Evolutionary conservation across 2,888 invertebrate genomes (phyloP).

Genomic region (Blastobasis lacticolella): DNA sequence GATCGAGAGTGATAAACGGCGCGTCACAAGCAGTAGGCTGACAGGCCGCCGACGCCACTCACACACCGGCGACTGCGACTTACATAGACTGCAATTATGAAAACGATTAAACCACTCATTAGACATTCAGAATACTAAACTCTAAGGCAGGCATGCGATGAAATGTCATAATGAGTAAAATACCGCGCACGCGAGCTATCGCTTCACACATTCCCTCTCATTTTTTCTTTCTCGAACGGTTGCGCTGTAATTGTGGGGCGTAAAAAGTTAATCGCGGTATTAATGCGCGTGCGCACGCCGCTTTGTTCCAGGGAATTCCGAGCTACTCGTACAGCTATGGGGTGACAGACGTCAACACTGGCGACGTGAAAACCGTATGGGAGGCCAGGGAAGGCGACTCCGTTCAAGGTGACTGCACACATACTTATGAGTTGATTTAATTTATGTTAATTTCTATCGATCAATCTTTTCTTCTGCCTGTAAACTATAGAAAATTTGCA

Average conservation of each 20-base stretch:
- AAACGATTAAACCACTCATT: conserved; percentile 53
- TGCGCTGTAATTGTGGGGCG: conserved; percentile 30
- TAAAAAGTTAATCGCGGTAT: conserved; percentile 27
- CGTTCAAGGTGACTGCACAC: conserved; percentile 57
- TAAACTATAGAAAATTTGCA: too few species aligned
- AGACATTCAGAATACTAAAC: conserved; percentile 58
- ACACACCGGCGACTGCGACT: conserved; percentile 28
- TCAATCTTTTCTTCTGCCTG: too few species aligned
- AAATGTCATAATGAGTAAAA: conserved; percentile 51
- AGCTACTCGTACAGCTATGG: conserved; percentile 78
- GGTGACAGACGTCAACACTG: conserved; percentile 74
- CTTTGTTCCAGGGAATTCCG: conserved; percentile 55
- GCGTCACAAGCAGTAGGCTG: conserved; percentile 33
- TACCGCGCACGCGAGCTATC: conserved; percentile 56
- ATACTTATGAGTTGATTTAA: not conserved
- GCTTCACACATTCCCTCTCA: conserved; percentile 43
- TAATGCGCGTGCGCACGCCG: conserved; percentile 17
- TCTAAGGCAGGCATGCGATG: conserved; percentile 51
- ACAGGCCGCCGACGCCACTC: conserved; percentile 36
- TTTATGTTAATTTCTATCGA: too few species aligned
- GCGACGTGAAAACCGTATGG: conserved; percentile 77
- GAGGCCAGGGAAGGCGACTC: conserved; percentile 76
- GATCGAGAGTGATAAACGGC: conserved; percentile 39
- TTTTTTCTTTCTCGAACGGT: conserved; percentile 23
- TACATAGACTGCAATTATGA: conserved; percentile 29